phyloP scores from a whole-genome alignment of 2,797 vertebrate species.

The Denticeps clupeoides region DNA sequence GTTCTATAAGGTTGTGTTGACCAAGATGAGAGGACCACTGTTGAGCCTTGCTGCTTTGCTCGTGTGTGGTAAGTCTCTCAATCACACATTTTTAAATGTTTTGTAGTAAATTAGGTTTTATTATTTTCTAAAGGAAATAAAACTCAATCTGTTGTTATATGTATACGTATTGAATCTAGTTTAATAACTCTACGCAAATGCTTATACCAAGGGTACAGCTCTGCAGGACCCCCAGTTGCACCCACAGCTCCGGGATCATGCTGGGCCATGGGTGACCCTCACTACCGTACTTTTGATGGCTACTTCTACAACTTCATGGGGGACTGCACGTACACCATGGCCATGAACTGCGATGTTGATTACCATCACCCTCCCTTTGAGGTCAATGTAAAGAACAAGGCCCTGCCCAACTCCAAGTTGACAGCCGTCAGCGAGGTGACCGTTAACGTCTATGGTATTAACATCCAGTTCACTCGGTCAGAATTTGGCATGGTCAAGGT shows the following conservation, averaged over 20 bases:
- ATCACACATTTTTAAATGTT: no score
- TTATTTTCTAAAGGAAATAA: no score
- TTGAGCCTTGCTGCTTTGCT: no score
- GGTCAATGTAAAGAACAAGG: slow-evolving; percentile 10
- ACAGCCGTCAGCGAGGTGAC: slow-evolving; percentile 40
- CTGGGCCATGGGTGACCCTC: slow-evolving; percentile 48
- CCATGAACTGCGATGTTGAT: slow-evolving; percentile 22
- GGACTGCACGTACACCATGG: slow-evolving; percentile 52
- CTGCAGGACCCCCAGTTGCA: not conserved
- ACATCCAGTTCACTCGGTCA: slow-evolving; percentile 6
- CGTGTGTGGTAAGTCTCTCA: no score
- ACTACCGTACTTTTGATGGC: slow-evolving; percentile 56
- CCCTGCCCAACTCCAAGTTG: slow-evolving; percentile 18
- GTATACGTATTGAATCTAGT: no score
- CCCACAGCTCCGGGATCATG: slow-evolving; percentile 29
- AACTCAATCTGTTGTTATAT: no score
- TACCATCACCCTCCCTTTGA: not conserved
- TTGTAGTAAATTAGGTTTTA: no score
- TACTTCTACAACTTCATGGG: slow-evolving; percentile 53
- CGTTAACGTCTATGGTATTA: slow-evolving; percentile 32
- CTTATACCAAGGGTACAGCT: not conserved
- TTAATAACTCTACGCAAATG: no score
- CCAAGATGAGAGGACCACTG: no score
- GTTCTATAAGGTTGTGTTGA: no score
- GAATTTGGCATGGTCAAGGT: not conserved